Evolutionary conservation across 1,140 invertebrate genomes (phyloP).

Genomic region (Nasonia vitripennis): DNA sequence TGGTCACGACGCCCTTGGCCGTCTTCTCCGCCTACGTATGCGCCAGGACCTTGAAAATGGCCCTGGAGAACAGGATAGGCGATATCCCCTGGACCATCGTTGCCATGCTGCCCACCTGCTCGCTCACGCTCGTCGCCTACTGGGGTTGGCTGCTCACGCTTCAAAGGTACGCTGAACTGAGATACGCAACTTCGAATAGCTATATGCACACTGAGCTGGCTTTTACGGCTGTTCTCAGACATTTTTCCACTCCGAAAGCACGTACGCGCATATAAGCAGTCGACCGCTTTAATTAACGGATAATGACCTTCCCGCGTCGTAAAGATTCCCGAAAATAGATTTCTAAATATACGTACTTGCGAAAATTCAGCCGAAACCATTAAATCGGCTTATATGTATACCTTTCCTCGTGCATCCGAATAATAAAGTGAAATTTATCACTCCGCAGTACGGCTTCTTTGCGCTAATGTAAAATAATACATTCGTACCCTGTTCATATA

Average conservation of each 20-base stretch:
- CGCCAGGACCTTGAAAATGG: conserved; percentile 72
- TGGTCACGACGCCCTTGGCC: conserved; percentile 77
- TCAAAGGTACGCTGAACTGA: conserved; percentile 62
- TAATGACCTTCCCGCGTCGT: neutral
- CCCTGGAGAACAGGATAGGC: conserved; percentile 64
- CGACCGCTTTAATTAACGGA: neutral
- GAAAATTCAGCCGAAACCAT: neutral
- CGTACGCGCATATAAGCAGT: too few relatives aligned
- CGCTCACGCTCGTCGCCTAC: conserved; percentile 69
- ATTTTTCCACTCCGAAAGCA: neutral
- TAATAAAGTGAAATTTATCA: neutral
- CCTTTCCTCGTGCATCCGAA: neutral
- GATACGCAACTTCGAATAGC: too few relatives aligned
- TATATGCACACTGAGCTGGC: conserved; percentile 25
- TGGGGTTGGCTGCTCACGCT: conserved; percentile 72
- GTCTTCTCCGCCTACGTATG: conserved; percentile 77
- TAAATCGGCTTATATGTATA: neutral
- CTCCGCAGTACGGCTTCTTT: too few relatives aligned
- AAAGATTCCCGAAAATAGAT: conserved; percentile 6
- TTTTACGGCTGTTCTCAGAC: neutral
- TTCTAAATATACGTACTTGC: neutral
- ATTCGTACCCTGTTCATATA: too few relatives aligned
- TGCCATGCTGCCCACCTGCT: conserved; percentile 71
- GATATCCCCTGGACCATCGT: conserved; percentile 72
- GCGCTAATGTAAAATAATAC: too few relatives aligned